Evolutionary conservation across 2,797 vertebrate species (phyloP).

Genomic region (Syndactyla subalaris): DNA sequence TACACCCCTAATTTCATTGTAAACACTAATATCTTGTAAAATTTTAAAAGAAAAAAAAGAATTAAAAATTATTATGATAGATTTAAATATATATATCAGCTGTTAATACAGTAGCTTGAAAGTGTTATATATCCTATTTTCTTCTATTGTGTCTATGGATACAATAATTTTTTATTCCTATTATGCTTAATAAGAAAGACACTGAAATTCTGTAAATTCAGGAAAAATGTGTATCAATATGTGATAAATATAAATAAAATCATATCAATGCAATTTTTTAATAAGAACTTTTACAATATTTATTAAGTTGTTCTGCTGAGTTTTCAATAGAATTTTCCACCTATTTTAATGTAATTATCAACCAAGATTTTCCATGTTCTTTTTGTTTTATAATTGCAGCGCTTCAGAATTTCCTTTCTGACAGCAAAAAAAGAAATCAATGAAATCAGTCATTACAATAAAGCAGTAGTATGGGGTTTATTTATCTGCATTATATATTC

Average conservation of each 20-base stretch:
- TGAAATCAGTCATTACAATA: neutral
- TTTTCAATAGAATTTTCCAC: neutral
- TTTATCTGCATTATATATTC: neutral
- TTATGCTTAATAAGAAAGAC: neutral
- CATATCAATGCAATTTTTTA: neutral
- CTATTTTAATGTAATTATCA: neutral
- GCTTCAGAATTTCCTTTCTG: neutral
- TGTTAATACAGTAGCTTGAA: neutral
- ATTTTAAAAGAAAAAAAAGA: neutral
- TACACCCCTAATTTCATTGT: neutral
- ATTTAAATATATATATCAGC: neutral
- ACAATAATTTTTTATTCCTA: neutral
- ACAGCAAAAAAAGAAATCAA: neutral
- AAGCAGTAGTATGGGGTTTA: neutral
- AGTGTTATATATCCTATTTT: neutral
- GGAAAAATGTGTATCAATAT: neutral
- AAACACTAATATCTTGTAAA: neutral
- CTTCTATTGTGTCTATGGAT: neutral
- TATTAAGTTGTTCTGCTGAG: neutral
- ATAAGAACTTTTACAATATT: neutral
- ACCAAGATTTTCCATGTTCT: neutral
- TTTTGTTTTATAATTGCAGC: neutral
- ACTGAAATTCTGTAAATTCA: neutral
- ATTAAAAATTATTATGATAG: neutral
- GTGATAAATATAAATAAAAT: neutral